These are phyloP conservation scores for Ceratina australensis DNA, from an alignment of 1,140 invertebrate genomes.

Conservation along the genomic window DNA sequence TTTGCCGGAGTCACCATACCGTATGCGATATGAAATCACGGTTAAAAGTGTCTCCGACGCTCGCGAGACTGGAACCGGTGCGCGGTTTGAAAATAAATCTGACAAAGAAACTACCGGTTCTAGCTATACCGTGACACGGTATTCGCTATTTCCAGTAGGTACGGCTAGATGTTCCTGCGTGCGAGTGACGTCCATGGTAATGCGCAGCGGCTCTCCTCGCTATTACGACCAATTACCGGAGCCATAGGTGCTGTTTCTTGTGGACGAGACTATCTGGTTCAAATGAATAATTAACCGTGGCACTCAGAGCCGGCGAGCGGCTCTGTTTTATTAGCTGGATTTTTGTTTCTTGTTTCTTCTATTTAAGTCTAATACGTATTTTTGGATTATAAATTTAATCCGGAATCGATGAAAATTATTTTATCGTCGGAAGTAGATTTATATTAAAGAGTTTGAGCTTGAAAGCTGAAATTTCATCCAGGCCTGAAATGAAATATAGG, in stretches of 20 bases:
- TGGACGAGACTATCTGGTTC: not conserved
- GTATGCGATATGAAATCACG: conserved; percentile 41
- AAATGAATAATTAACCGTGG: conserved; percentile 6
- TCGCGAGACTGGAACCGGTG: not conserved
- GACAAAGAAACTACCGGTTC: conserved; percentile 33
- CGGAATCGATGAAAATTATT: too few species aligned
- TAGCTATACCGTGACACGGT: not conserved
- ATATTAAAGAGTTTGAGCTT: too few species aligned
- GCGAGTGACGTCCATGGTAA: not conserved
- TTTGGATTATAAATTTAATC: too few species aligned
- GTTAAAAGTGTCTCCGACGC: conserved; percentile 36
- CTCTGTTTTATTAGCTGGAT: not conserved
- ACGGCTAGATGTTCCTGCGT: not conserved
- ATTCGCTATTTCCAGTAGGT: conserved; percentile 18
- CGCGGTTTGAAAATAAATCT: conserved; percentile 59
- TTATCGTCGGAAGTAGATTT: too few species aligned
- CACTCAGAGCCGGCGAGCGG: too few species aligned
- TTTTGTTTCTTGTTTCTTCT: not conserved
- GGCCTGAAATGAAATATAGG: not conserved
- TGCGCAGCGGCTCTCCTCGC: not conserved
- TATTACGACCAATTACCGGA: not conserved
- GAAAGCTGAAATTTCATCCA: not conserved
- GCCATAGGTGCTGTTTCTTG: not conserved
- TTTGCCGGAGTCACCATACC: not conserved
- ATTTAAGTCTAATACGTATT: too few species aligned